Base-by-base conservation (phyloP, 2,113 vertebrate species). In the Thunnus thynnus region DNA sequence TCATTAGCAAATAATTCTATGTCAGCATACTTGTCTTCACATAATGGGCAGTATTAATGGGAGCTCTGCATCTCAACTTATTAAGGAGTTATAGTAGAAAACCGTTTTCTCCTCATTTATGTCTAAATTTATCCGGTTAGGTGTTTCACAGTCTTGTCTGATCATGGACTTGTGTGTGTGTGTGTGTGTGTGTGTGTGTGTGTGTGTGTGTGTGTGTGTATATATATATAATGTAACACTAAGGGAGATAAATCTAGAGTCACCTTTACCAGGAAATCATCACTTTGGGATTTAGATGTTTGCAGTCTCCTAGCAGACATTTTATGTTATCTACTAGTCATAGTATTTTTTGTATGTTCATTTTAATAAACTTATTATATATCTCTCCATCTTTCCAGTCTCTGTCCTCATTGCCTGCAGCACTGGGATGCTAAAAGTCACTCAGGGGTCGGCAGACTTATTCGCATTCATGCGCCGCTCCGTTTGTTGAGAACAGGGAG, bases 1-100 rank as follows among this genome's bases (percentile, higher is more conserved):
- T 92, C 91, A 90, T 90, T 93, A 89, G 90, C 67, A 82, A 89
- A 92, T 92, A 89, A 86, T 83, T 88, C 85, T 13, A 58, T 75
- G 89, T 93, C 88, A 78, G 90, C 84, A 78, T 68, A 82, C 60
- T 88, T 79, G 78, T 80, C 78, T 66, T 63, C 72, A 50, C 85
- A 77, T 84, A 88, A 88, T 72, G 81, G 82, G 32, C 1, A 2
- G 66, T 81, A 85, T 86, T 83, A 90, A 92, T 88, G 74, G 44
- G 30, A 58, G 68, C 73, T 54, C 74, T 46, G 84, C 80, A 64
- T 88, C 84, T 80, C 66, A 51, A 88, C 84, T 89, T 83, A 88
- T 88, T 83, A 74, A 73, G 70, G 72, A 85, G 76, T 74, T 74
- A 72, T 12, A 64, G 64, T 25, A 30, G 30, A 72, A 71, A 61